phyloP scores from a whole-genome alignment of 1,140 invertebrate genomes.

The Armadillidium nasatum region DNA sequence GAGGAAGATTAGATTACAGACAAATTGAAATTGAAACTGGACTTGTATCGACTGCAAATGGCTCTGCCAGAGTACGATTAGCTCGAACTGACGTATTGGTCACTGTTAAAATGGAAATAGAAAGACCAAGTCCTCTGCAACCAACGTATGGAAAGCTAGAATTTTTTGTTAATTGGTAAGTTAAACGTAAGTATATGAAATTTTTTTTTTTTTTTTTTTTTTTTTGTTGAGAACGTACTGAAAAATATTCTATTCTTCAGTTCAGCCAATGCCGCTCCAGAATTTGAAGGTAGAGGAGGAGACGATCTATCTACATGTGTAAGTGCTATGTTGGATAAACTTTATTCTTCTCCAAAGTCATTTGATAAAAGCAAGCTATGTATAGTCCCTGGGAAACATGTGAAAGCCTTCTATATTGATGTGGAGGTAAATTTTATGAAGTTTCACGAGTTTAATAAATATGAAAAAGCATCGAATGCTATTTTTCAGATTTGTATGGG shows the following conservation, averaged over 20 bases:
- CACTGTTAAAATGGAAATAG: conserved; percentile 87
- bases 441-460: too few species aligned
- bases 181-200: conserved; percentile 1
- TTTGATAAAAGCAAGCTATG: conserved; percentile 75
- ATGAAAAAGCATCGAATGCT: too few species aligned
- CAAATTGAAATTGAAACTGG: conserved; percentile 85
- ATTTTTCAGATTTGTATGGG: too few species aligned
- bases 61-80: conserved; percentile 76
- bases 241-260: conserved; percentile 53
- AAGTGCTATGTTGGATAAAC: conserved; percentile 66
- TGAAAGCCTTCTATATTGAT: conserved; percentile 91
- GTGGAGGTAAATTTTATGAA: conserved; percentile 73
- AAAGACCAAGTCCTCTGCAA: conserved; percentile 65
- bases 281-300: conserved; percentile 90
- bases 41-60: conserved; percentile 81
- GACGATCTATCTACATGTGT: conserved; percentile 81
- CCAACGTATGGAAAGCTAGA: conserved; percentile 80
- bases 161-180: conserved; percentile 92
- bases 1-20: conserved; percentile 76
- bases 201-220: conserved; percentile 10
- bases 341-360: conserved; percentile 69
- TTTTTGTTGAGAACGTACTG: not conserved
- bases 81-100: conserved; percentile 90
- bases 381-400: conserved; percentile 77
- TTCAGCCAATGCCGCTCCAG: conserved; percentile 90